Evolutionary conservation across 1,140 invertebrate species (phyloP).

Genomic region (Pseudomyrmex flavicornis): DNA sequence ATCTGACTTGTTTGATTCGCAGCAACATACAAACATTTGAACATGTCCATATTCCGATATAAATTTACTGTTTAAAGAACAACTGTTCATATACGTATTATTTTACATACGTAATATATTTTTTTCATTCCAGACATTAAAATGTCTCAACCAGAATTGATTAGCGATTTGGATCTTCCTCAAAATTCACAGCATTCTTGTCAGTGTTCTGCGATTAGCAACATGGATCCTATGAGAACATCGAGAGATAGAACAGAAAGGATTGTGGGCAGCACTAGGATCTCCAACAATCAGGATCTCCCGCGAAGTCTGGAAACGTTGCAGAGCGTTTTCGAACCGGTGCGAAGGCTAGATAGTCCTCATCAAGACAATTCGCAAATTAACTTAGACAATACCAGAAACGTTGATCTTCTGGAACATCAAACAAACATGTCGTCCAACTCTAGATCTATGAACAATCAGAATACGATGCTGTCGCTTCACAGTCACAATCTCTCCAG

Average conservation of each 20-base stretch:
- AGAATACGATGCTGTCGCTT: constrained; percentile 58
- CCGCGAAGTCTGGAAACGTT: constrained; percentile 68
- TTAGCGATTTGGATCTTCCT: constrained; percentile 68
- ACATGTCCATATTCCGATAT: neutral
- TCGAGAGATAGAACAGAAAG: constrained; percentile 70
- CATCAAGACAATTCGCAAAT: constrained; percentile 73
- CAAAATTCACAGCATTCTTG: constrained; percentile 71
- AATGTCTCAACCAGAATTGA: constrained; percentile 71
- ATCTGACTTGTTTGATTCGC: neutral
- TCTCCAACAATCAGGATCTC: constrained; percentile 70
- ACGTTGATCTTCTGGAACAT: constrained; percentile 67
- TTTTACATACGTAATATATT: neutral
- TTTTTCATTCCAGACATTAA: constrained; percentile 62
- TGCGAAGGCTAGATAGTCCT: constrained; percentile 73
- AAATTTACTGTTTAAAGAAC: neutral
- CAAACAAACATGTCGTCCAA: constrained; percentile 58
- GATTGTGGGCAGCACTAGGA: constrained; percentile 70
- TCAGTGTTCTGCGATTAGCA: constrained; percentile 73
- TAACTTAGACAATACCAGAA: constrained; percentile 62
- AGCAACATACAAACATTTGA: neutral
- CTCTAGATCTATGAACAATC: constrained; percentile 64
- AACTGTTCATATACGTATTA: neutral
- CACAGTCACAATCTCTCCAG: constrained; percentile 69
- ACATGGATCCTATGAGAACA: constrained; percentile 67
- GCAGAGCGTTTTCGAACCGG: constrained; percentile 74